These are phyloP conservation scores for Xestoiulus laeticollis DNA, from an alignment of 2,888 invertebrate genomes.

Conservation along the genomic window DNA sequence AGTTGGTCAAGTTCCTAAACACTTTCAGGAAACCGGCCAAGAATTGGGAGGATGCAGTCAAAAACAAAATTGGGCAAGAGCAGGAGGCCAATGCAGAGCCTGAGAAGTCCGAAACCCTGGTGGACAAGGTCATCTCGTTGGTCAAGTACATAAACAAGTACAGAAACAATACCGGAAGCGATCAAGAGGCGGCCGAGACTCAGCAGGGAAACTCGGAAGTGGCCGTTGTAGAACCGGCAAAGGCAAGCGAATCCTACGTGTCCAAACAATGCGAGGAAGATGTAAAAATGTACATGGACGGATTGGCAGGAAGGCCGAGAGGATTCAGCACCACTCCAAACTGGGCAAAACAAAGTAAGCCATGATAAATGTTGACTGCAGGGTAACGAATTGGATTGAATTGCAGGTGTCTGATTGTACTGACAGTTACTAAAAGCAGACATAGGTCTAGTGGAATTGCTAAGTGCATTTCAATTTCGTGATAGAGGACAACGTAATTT, in stretches of 20 bases:
- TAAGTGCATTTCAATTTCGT: too few species aligned
- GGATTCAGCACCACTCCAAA: constrained; percentile 11
- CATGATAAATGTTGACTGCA: too few species aligned
- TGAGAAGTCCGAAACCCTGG: background rate
- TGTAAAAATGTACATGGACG: background rate
- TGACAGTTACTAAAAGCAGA: too few species aligned
- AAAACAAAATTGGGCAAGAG: background rate
- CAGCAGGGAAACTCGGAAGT: background rate
- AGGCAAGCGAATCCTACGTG: background rate
- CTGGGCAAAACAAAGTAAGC: constrained; percentile 41
- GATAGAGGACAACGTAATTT: too few species aligned
- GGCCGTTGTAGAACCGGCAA: background rate
- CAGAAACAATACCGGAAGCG: background rate
- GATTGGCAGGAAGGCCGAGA: background rate
- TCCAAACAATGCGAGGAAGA: constrained; percentile 8
- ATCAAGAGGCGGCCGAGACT: background rate
- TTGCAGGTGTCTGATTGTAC: too few species aligned
- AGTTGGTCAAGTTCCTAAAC: background rate
- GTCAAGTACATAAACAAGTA: background rate
- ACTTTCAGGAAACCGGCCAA: background rate
- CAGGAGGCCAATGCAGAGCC: background rate
- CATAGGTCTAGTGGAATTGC: background rate
- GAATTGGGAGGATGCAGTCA: background rate
- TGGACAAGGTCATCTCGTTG: background rate
- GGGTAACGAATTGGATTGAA: too few species aligned